phyloP scores from a whole-genome alignment of 2,113 vertebrate species.

The Tupaia tana region DNA sequence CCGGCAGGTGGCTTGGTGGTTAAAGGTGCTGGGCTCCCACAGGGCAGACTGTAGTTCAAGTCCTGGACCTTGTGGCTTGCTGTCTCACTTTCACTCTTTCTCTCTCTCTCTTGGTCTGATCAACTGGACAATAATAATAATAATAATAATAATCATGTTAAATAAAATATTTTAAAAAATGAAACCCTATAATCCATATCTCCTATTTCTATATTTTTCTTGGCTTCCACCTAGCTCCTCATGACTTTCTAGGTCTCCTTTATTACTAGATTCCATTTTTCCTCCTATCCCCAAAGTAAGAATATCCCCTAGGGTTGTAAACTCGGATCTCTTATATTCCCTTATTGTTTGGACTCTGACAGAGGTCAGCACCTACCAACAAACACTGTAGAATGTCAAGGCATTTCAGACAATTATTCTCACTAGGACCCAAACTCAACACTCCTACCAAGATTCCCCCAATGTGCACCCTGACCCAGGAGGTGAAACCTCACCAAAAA shows the following conservation, averaged over 20 bases:
- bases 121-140: no score
- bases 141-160: no score
- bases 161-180: no score
- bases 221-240: not conserved
- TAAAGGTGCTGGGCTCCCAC: no score
- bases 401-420: not conserved
- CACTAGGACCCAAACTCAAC: not conserved
- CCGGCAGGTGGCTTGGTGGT: no score
- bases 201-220: not conserved
- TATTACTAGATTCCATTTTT: slow-evolving; percentile 16
- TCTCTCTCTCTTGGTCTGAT: no score
- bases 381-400: not conserved
- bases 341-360: not conserved
- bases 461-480: not conserved
- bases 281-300: not conserved
- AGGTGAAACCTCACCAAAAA: slow-evolving; percentile 1
- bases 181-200: not conserved
- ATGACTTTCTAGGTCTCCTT: not conserved
- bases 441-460: slow-evolving; percentile 22
- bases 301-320: slow-evolving; percentile 27
- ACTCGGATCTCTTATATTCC: slow-evolving; percentile 7
- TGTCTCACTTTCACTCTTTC: no score
- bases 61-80: no score
- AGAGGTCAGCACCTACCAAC: not conserved
- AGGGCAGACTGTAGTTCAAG: no score